phyloP scores from a whole-genome alignment of 2,797 vertebrate genomes.

The Pantherophis alleghaniensis region DNA sequence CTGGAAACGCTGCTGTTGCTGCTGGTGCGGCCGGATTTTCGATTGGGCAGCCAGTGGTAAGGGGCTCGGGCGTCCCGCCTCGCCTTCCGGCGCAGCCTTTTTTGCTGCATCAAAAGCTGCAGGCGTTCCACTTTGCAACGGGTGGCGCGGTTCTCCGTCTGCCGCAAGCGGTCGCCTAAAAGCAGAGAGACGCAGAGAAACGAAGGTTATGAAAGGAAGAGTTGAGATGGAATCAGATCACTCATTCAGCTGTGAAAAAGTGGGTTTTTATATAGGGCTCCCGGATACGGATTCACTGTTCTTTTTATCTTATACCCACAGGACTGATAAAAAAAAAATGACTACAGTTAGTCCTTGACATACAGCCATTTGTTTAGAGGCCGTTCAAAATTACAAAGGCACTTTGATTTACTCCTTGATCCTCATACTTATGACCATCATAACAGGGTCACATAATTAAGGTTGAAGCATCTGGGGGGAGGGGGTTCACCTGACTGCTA shows the following conservation, averaged over 20 bases:
- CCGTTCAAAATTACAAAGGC: not conserved
- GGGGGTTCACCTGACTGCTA: not conserved
- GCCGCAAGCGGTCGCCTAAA: slow-evolving; percentile 88
- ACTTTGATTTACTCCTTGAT: not conserved
- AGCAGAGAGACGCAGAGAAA: too few relatives aligned
- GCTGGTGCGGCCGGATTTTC: slow-evolving; percentile 89
- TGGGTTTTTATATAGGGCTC: not conserved
- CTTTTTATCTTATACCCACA: not conserved
- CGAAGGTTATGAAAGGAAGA: not conserved
- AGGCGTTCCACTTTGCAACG: slow-evolving; percentile 97
- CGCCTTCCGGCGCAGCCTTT: slow-evolving; percentile 91
- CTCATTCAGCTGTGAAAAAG: not conserved
- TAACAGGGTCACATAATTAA: not conserved
- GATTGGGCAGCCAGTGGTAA: slow-evolving; percentile 92
- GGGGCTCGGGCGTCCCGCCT: slow-evolving; percentile 87
- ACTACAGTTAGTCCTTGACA: not conserved
- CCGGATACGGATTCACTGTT: not conserved
- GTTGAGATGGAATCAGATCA: not conserved
- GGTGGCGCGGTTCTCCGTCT: slow-evolving; percentile 95
- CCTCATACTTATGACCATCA: not conserved
- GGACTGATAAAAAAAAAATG: not conserved
- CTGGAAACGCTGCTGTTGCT: slow-evolving; percentile 90
- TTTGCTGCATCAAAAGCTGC: slow-evolving; percentile 97
- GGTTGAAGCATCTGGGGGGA: not conserved
- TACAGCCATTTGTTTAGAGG: not conserved